Evolutionary conservation across 2,113 vertebrate species (phyloP).

Genomic region (Symphodus melops): DNA sequence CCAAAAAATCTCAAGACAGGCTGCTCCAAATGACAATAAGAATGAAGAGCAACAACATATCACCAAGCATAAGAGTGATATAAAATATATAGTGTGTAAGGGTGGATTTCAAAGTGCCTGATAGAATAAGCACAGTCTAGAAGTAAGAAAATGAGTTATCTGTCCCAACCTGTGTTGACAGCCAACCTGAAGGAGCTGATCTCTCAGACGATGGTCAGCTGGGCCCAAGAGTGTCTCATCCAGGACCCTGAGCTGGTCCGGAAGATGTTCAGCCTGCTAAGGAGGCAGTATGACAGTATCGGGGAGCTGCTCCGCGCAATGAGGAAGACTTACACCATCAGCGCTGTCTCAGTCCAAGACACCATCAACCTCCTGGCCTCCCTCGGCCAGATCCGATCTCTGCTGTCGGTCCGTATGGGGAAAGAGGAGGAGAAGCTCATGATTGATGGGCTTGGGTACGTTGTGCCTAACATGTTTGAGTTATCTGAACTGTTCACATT

Average conservation of each 20-base stretch:
- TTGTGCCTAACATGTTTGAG: neutral
- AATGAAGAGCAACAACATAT: no score
- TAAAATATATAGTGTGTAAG: no score
- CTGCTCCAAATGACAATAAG: no score
- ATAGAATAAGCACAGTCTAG: no score
- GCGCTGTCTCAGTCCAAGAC: slow-evolving; percentile 91
- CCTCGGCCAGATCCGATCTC: slow-evolving; percentile 95
- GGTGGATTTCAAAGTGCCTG: no score
- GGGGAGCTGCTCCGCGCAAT: slow-evolving; percentile 95
- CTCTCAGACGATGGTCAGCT: slow-evolving; percentile 96
- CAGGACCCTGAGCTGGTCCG: slow-evolving; percentile 95
- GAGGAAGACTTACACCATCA: slow-evolving; percentile 96
- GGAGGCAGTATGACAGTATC: slow-evolving; percentile 96
- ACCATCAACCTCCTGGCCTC: slow-evolving; percentile 94
- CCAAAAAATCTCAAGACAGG: no score
- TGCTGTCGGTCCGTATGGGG: slow-evolving; percentile 97
- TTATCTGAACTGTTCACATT: no score
- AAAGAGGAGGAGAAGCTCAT: slow-evolving; percentile 97
- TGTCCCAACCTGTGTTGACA: slow-evolving; percentile 51
- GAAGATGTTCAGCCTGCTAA: slow-evolving; percentile 95
- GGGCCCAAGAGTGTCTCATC: slow-evolving; percentile 97
- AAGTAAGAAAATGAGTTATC: no score
- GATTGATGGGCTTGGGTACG: slow-evolving; percentile 96
- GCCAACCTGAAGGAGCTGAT: slow-evolving; percentile 96
- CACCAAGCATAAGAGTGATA: no score